Evolutionary conservation across 2,888 invertebrate genomes (phyloP).

Genomic region (Slavum lentiscoides): DNA sequence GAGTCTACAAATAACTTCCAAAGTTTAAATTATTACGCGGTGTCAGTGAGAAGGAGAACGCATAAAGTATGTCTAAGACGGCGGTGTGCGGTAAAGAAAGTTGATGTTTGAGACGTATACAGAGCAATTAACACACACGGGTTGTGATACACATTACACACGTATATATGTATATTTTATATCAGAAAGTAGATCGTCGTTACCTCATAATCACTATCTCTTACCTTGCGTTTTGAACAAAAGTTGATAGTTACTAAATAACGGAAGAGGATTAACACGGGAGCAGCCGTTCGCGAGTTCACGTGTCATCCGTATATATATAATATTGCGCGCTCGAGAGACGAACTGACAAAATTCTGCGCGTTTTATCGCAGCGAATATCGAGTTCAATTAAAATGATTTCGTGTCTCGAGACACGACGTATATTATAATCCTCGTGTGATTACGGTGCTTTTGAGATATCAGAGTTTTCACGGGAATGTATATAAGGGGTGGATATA

Average conservation of each 20-base stretch:
- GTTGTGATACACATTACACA: too few relatives aligned
- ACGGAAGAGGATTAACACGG: not conserved
- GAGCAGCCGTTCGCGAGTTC: too few relatives aligned
- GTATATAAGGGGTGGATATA: too few relatives aligned
- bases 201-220: constrained; percentile 2
- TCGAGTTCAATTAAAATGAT: constrained; percentile 27
- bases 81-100: not conserved
- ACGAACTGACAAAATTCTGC: not conserved
- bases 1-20: not conserved
- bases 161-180: too few relatives aligned
- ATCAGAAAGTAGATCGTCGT: not conserved
- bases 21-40: constrained; percentile 2
- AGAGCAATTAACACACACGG: constrained; percentile 9
- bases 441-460: constrained; percentile 2
- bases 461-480: not conserved
- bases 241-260: not conserved
- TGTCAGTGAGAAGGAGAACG: not conserved
- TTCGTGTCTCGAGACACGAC: constrained; percentile 7
- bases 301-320: not conserved
- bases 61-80: constrained; percentile 18
- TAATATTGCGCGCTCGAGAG: not conserved
- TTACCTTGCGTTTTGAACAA: not conserved
- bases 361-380: constrained; percentile 7
- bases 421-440: constrained; percentile 8
- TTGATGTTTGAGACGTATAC: not conserved